Base-by-base conservation (phyloP, 2,888 invertebrate genomes). In the Melanostoma scalare region DNA sequence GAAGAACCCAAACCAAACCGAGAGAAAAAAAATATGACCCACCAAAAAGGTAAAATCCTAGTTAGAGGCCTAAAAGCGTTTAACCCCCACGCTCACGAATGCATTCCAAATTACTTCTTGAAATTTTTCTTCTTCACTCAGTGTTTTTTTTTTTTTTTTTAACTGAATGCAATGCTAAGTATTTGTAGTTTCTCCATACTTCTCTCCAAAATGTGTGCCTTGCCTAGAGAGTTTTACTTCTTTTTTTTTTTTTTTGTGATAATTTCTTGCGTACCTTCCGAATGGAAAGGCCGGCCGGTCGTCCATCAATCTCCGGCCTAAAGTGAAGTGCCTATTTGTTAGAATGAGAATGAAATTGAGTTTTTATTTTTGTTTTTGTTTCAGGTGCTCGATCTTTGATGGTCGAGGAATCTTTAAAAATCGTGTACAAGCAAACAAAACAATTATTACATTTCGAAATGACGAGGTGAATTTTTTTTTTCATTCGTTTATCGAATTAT, bases 391-490 rank as follows among this genome's bases (percentile, higher is more conserved):
- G 5, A 55, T 68, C 60, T 35, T 31, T 30, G 36, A 53, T 35
- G 33, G 58, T 53, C 44, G 68, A 65, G 69, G 65, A 71, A 71
- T 84, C 79, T 79, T 79, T 65, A 71, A 75, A 79, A 84, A 79
- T 84, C 79, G 79, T 84, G 84, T 84, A 79, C 79, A 67, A 84
- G 74, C 67, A 61, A 65, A 84, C 79, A 79, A 84, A 75, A 84
- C 79, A 84, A 84, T 84, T 84, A 84, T 75, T 78, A 79, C 79
- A 75, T 84, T 84, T 84, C 56, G 36, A 65, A 74, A 74, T 84
- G 78, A 84, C 74, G 78, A 78, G 74, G 69, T 84, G 74, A 55
- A 38, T 10, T 50, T 79, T 84, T 79, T 78, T 79, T 58, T 84
- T 84, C 79, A 71, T 75, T 79, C n/a, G n/a, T n/a, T 20, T 20